Base-by-base conservation (phyloP, 2,888 invertebrate genomes). In the Rhagophthalmus giganteus region DNA sequence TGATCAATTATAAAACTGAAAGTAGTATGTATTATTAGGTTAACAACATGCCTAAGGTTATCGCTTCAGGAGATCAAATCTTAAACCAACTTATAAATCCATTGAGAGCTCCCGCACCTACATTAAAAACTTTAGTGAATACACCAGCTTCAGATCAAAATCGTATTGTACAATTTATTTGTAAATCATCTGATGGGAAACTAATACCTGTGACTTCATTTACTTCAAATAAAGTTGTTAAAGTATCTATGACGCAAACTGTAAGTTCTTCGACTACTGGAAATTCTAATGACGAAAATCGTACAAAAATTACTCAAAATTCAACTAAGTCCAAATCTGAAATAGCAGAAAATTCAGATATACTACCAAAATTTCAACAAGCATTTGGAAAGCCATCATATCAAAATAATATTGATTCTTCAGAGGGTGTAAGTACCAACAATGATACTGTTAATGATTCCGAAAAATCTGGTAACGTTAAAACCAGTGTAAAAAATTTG, bases 341-440 rank as follows among this genome's bases (percentile, higher is more conserved):
- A 64, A 63, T 71, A 12, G 56, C 63, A 0, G 60, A 64, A 34
- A 64, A 63, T 35, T 61, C 70, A 27, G 81, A 81, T 63, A 74
- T 70, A 5, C 59, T 88, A 50, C 88, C 88, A 2, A 88, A 88
- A 72, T 88, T 88, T 68, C 87, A 87, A 66, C 88, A 88, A 73
- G 88, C 86, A 0, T 88, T 88, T 69, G 87, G 88, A 1, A 87
- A 87, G 72, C 82, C 85, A 32, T 83, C 85, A 31, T 87, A 79
- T 66, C 81, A 73, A 57, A 68, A 66, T 48, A 70, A 60, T 41
- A 63, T 54, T 14, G 61, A 62, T 26, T 58, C 55, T 16, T 47
- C 58, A 6, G 54, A 47, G 34, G 35, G 35, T 40, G 39, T 37
- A 26, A 57, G 46, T 58, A 14, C 52, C 59, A 39, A 62, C 61